phyloP scores from a whole-genome alignment of 1,140 invertebrate species.

The Spodoptera frugiperda region DNA sequence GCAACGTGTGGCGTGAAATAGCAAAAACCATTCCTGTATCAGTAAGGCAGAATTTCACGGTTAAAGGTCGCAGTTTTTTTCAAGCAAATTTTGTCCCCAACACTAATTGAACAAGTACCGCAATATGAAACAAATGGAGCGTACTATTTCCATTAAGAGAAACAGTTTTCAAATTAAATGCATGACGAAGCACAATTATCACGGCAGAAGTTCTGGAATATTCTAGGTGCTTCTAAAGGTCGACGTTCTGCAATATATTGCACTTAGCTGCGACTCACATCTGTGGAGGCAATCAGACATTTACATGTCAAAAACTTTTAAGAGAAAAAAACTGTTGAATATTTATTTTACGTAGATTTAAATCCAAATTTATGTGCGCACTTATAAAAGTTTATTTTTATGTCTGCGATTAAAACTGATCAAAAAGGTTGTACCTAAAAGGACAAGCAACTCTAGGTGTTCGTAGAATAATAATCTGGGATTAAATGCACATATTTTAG shows the following conservation, averaged over 20 bases:
- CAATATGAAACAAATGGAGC: slow-evolving; percentile 9
- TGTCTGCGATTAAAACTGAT: no score
- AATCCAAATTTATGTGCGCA: not conserved
- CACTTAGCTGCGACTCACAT: slow-evolving; percentile 13
- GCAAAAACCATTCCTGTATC: no score
- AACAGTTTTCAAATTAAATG: slow-evolving; percentile 26
- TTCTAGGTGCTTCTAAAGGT: not conserved
- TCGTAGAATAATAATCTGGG: no score
- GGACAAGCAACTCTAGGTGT: no score
- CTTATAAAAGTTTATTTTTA: no score
- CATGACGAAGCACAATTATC: slow-evolving; percentile 4
- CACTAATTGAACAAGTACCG: not conserved
- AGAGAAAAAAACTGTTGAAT: not conserved
- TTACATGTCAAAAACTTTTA: slow-evolving; percentile 8
- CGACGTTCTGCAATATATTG: slow-evolving; percentile 17
- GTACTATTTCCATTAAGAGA: slow-evolving; percentile 19
- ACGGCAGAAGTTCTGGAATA: slow-evolving; percentile 2
- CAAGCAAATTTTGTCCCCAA: not conserved
- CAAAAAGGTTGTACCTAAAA: no score
- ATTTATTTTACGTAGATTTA: not conserved
- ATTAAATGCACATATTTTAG: no score
- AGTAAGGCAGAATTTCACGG: no score
- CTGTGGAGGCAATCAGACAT: slow-evolving; percentile 23
- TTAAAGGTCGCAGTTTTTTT: no score
- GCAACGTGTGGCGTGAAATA: no score